Evolutionary conservation across 2,888 invertebrate genomes (phyloP).

Genomic region (Eumacrocentrus americanus): DNA sequence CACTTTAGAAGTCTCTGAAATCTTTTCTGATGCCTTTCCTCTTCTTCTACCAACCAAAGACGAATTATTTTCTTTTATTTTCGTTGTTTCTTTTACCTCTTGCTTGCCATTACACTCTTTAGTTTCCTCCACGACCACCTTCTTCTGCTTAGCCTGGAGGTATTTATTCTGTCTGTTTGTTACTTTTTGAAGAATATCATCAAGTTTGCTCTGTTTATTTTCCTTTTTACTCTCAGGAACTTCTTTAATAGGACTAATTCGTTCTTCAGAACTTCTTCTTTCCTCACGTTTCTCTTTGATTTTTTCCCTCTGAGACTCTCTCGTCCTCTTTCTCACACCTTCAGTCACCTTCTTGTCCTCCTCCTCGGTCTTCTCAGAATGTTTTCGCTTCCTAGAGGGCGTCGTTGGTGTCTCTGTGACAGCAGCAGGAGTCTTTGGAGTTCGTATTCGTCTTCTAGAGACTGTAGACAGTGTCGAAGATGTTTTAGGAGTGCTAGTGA

Average conservation of each 20-base stretch:
- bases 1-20: neutral
- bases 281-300: constrained; percentile 49
- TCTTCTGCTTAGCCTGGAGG: constrained; percentile 49
- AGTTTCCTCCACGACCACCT: constrained; percentile 46
- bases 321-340: constrained; percentile 25
- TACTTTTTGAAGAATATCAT: constrained; percentile 56
- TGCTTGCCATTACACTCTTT: constrained; percentile 37
- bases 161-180: constrained; percentile 55
- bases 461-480: constrained; percentile 29
- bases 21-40: neutral
- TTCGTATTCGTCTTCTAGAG: constrained; percentile 45
- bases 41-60: constrained; percentile 38
- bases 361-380: constrained; percentile 59
- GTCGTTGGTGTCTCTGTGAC: constrained; percentile 23
- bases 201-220: constrained; percentile 56
- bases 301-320: constrained; percentile 38
- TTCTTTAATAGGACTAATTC: constrained; percentile 30
- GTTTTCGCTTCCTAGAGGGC: constrained; percentile 56
- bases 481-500: constrained; percentile 37
- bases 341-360: constrained; percentile 34
- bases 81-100: constrained; percentile 36
- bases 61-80: constrained; percentile 44
- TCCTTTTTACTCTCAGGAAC: constrained; percentile 17
- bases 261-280: constrained; percentile 24
- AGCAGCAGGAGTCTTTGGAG: constrained; percentile 41